Percentiles rank a stretch among this genome's conserved stretches.
Conservation (phyloP, 2,797 vertebrate species). For the Apogon hyalosoma region DNA sequence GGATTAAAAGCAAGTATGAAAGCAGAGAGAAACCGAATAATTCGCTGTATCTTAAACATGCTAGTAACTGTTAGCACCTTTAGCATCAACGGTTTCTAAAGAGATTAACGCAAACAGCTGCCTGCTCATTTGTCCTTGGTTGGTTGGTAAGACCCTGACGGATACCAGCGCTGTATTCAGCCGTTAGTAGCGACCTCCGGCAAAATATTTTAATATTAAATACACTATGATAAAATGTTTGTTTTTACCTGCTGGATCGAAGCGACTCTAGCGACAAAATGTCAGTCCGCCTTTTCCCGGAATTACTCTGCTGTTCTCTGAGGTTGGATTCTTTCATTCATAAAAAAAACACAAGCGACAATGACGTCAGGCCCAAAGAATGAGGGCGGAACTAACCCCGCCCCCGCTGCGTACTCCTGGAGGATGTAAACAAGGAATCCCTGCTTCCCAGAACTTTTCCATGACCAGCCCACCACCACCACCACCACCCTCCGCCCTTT, state of each 20-base stretch:
- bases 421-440: conserved; percentile 85
- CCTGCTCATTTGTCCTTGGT: conserved; percentile 74
- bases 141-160: conserved; percentile 32
- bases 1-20: background rate
- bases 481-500: background rate
- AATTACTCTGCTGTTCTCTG: conserved; percentile 92
- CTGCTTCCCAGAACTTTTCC: conserved; percentile 74
- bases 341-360: conserved; percentile 97
- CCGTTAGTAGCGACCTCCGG: background rate
- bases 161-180: conserved; percentile 27
- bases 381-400: conserved; percentile 82
- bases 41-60: conserved; percentile 56
- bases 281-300: conserved; percentile 93
- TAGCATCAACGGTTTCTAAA: conserved; percentile 73
- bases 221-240: conserved; percentile 17
- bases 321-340: conserved; percentile 98
- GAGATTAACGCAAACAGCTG: conserved; percentile 78
- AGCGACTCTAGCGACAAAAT: conserved; percentile 81
- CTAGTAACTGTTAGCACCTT: conserved; percentile 74
- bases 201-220: background rate
- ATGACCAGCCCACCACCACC: conserved; percentile 39
- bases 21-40: conserved; percentile 10
- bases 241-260: conserved; percentile 72
- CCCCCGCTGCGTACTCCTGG: conserved; percentile 77
- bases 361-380: conserved; percentile 90